These are phyloP conservation scores for Galaxias olidus DNA, from an alignment of 2,797 vertebrate species.

Conservation along the genomic window DNA sequence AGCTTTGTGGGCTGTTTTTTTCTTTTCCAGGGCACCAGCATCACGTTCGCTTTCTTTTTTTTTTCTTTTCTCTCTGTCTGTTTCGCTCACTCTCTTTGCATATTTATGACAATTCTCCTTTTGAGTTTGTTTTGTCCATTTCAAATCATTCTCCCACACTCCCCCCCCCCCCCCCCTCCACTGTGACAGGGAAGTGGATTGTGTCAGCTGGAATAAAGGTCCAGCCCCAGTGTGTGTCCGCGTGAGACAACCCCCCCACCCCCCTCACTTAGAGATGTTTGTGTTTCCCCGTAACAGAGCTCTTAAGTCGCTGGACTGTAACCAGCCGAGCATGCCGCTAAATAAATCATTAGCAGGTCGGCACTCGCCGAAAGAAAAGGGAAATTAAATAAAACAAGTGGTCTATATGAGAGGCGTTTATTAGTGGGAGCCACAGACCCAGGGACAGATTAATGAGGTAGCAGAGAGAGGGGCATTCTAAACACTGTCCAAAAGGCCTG, in stretches of 20 bases:
- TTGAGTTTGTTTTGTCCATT: no score
- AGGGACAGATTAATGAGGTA: constrained; percentile 72
- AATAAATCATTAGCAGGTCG: constrained; percentile 69
- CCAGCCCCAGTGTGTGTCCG: neutral
- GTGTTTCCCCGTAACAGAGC: constrained; percentile 35
- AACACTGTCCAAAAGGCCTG: constrained; percentile 66
- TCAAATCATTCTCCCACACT: no score
- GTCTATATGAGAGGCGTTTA: constrained; percentile 66
- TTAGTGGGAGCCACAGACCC: constrained; percentile 56
- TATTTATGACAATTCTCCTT: no score
- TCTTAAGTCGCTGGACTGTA: constrained; percentile 41
- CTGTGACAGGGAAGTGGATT: no score
- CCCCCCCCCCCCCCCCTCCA: no score
- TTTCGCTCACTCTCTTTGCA: no score
- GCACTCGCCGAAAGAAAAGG: constrained; percentile 43
- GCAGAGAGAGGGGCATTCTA: constrained; percentile 63
- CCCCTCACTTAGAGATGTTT: constrained; percentile 24
- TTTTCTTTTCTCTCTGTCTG: neutral
- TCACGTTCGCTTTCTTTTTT: neutral
- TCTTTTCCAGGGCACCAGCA: constrained; percentile 20
- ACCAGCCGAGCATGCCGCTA: constrained; percentile 52
- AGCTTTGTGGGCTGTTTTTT: constrained; percentile 35
- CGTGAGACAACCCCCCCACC: constrained; percentile 25
- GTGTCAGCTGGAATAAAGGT: no score
- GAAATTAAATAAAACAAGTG: constrained; percentile 65